Conservation (phyloP, 2,113 vertebrate genomes). For the Sinocyclocheilus rhinocerous region DNA sequence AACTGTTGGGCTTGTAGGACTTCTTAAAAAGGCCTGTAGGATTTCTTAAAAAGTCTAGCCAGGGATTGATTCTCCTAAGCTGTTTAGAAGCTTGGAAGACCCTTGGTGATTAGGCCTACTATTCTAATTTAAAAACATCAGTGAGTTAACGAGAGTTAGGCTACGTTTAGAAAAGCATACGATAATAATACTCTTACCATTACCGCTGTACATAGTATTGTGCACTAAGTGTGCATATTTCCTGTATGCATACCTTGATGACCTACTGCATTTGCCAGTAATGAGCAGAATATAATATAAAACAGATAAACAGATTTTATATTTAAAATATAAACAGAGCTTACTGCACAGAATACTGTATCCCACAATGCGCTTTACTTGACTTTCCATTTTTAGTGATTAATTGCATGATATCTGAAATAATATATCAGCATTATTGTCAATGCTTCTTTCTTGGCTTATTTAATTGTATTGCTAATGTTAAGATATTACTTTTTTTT, state of each 20-base stretch:
- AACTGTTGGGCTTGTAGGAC: neutral
- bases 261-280: neutral
- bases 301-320: too few relatives aligned
- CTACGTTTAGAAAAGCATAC: neutral
- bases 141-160: neutral
- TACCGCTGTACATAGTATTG: neutral
- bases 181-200: neutral
- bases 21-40: slow-evolving; percentile 9
- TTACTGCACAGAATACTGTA: neutral
- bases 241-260: neutral
- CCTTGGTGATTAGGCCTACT: neutral
- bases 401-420: too few relatives aligned
- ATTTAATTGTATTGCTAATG: neutral
- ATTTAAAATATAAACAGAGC: neutral
- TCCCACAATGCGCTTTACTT: neutral
- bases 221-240: neutral
- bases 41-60: slow-evolving; percentile 25
- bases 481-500: neutral
- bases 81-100: slow-evolving; percentile 25
- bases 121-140: slow-evolving; percentile 26
- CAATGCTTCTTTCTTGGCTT: neutral
- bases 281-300: neutral
- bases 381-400: neutral
- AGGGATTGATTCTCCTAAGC: slow-evolving; percentile 27
- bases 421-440: neutral